Evolutionary conservation across 2,113 vertebrate genomes (phyloP).

Genomic region (Rana temporaria): DNA sequence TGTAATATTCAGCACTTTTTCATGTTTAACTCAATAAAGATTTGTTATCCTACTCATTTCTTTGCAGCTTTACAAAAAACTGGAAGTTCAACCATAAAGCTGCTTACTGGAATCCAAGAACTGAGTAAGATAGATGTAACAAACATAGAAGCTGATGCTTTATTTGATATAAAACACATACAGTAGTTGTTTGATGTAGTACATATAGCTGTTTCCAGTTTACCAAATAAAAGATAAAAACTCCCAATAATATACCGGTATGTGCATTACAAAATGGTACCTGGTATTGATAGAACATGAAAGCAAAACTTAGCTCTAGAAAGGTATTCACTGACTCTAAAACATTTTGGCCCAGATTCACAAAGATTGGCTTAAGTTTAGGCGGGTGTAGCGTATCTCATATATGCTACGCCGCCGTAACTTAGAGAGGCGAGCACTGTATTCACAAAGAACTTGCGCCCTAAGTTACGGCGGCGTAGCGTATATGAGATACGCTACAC

Average conservation of each 20-base stretch:
- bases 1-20: conserved; percentile 62
- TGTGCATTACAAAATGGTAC: not conserved
- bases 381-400: too few relatives aligned
- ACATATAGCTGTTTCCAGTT: not conserved
- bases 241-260: not conserved
- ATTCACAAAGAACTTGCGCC: too few relatives aligned
- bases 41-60: conserved; percentile 13
- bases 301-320: not conserved
- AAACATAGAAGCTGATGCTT: too few relatives aligned
- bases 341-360: too few relatives aligned
- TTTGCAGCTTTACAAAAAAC: not conserved
- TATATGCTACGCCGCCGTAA: too few relatives aligned
- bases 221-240: not conserved
- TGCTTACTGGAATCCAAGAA: not conserved
- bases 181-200: not conserved
- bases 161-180: not conserved
- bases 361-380: too few relatives aligned
- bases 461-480: too few relatives aligned
- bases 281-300: not conserved
- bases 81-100: conserved; percentile 6
- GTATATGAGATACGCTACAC: too few relatives aligned
- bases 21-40: conserved; percentile 48
- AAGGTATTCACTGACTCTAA: too few relatives aligned
- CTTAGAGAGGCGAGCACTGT: too few relatives aligned
- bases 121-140: conserved; percentile 12